phyloP scores from a whole-genome alignment of 2,797 vertebrate species.

The Silurus lanzhouensis region DNA sequence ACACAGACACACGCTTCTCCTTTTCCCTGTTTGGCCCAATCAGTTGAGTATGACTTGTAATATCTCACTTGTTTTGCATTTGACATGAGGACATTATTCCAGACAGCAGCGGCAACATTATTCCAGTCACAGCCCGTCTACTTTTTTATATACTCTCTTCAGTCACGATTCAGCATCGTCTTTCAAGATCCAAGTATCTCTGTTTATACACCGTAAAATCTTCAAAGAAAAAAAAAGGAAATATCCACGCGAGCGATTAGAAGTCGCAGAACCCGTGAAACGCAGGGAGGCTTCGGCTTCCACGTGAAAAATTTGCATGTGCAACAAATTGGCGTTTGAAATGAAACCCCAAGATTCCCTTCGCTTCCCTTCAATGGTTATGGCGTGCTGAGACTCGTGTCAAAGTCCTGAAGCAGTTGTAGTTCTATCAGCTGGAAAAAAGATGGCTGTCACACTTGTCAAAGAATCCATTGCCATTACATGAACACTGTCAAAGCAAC shows the following conservation, averaged over 20 bases:
- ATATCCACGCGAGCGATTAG: constrained; percentile 7
- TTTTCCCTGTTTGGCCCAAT: constrained; percentile 19
- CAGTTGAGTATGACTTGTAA: constrained; percentile 12
- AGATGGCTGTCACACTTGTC: constrained; percentile 34
- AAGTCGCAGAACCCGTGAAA: constrained; percentile 4
- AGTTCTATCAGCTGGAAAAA: constrained; percentile 16
- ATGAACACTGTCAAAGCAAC: constrained; percentile 32
- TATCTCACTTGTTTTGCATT: not conserved
- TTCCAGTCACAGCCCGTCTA: constrained; percentile 17
- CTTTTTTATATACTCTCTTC: constrained; percentile 6
- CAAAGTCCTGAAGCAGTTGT: constrained; percentile 22
- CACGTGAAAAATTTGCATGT: not conserved
- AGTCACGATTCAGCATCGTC: constrained; percentile 10
- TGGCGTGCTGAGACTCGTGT: not conserved
- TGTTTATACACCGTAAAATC: not conserved
- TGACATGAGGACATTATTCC: not conserved
- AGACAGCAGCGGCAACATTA: not conserved
- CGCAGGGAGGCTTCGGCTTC: not conserved
- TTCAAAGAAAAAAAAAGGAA: not conserved
- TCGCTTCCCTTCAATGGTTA: not conserved
- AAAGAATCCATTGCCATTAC: constrained; percentile 24
- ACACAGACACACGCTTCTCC: constrained; percentile 4
- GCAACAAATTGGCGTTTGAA: constrained; percentile 10
- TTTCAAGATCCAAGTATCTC: not conserved
- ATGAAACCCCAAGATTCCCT: not conserved